Evolutionary conservation across 2,888 invertebrate species (phyloP), one percentile per base, ranked within the genome.

Genomic region (Cosmia pyralina): DNA sequence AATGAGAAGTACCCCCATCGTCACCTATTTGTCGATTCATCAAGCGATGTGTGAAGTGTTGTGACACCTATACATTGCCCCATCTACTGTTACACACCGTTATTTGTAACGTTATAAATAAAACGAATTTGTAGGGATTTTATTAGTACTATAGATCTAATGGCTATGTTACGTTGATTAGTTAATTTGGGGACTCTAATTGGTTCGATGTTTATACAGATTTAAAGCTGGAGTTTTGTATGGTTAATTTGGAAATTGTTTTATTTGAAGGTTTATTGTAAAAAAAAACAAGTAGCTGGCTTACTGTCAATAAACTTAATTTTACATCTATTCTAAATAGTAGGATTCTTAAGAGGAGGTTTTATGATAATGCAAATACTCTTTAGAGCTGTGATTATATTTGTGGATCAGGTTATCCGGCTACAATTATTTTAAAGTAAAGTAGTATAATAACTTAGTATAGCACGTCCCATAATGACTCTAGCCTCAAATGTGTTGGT

Each of bases 31-130:
- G 94, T 93, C 89, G 79, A 88, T 88, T 88, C 84, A 87, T 89
- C 90, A 90, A 92, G 85, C 87, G 89, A 90, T 86, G 93, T 94
- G 94, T 93, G 90, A 94, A 94, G 84, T 91, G 91, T 91, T 91
- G 85, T 91, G 89, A 88, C 89, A 89, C 75, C 69, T 75, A 71
- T 84, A 76, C 82, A 82, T 84, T 80, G 82, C 79, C 72, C 59
- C 77, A 85, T 87, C 77, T 86, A 85, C 78, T 86, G 77, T 87
- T 88, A 88, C 84, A 81, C 65, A 78, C 81, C 72, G 81, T 81
- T 85, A 82, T 79, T 82, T 85, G 83, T 83, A 75, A 67, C 67
- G 67, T 84, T 79, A 67, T 84, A 83, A 84, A 85, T 81, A 52
- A 82, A 74, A 72, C 65, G 70, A 65, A 82, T 83, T 86, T 85